Evolutionary conservation across 2,888 invertebrate genomes (phyloP).

Genomic region (Bimastos eiseni): DNA sequence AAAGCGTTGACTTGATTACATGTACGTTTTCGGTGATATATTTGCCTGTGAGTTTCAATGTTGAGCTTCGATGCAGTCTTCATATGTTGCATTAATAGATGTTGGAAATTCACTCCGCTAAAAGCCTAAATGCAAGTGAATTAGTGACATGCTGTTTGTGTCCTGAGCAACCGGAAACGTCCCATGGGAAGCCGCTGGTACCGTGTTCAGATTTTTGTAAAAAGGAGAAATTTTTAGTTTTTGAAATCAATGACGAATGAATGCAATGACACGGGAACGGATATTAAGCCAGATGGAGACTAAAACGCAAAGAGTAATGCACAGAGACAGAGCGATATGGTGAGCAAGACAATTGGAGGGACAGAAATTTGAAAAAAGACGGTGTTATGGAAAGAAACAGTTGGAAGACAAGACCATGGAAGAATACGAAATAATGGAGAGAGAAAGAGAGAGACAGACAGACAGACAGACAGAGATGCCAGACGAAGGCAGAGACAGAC

Average conservation of each 20-base stretch:
- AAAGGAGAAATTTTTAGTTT: not conserved
- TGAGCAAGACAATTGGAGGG: not conserved
- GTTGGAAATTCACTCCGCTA: not conserved
- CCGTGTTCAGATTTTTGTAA: not conserved
- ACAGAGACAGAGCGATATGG: not conserved
- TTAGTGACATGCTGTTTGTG: not conserved
- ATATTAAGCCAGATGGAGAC: not conserved
- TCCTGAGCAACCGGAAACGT: not conserved
- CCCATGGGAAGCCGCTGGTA: not conserved
- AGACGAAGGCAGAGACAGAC: not conserved
- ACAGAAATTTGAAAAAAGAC: not conserved
- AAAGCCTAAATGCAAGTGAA: slow-evolving; percentile 5
- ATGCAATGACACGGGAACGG: not conserved
- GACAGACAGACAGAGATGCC: too few species aligned
- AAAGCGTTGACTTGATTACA: too few species aligned
- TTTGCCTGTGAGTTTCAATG: not conserved
- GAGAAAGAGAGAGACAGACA: too few species aligned
- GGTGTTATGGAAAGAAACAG: not conserved
- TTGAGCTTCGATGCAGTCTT: not conserved
- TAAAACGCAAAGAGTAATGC: not conserved
- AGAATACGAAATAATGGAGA: not conserved
- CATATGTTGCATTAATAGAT: not conserved
- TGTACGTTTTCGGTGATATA: too few species aligned
- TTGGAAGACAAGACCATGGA: not conserved
- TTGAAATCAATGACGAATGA: not conserved